phyloP scores from a whole-genome alignment of 1,140 invertebrate genomes.

The Polypedilum pembai region DNA sequence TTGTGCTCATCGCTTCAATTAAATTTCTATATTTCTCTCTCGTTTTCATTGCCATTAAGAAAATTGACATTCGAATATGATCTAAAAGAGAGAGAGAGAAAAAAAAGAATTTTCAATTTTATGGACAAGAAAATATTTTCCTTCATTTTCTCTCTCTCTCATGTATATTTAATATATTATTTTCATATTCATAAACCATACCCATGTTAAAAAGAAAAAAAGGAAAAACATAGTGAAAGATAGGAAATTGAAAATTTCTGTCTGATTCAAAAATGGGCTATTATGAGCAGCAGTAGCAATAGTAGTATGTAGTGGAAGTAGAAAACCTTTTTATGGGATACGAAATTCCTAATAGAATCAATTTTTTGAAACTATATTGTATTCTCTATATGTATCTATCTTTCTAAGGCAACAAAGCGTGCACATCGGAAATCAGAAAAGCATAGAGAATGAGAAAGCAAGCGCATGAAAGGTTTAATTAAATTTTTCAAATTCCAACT shows the following conservation, averaged over 20 bases:
- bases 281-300: not conserved
- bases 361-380: not conserved
- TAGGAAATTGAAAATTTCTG: slow-evolving; percentile 13
- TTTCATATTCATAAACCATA: slow-evolving; percentile 12
- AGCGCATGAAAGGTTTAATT: slow-evolving; percentile 12
- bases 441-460: not conserved
- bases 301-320: too few species aligned
- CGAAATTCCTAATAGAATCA: slow-evolving; percentile 11
- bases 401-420: not conserved
- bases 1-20: too few species aligned
- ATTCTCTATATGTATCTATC: not conserved
- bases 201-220: not conserved
- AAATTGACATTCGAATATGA: too few species aligned
- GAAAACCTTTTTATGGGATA: not conserved
- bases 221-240: slow-evolving; percentile 12
- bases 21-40: too few species aligned
- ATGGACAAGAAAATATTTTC: not conserved
- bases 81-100: not conserved
- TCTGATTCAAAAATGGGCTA: slow-evolving; percentile 12
- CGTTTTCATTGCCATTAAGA: too few species aligned
- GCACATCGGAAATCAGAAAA: not conserved
- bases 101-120: not conserved
- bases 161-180: not conserved
- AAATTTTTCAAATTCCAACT: slow-evolving; percentile 5
- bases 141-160: too few species aligned